Base-by-base conservation (phyloP, 2,888 invertebrate species). In the Thymelicus acteon region DNA sequence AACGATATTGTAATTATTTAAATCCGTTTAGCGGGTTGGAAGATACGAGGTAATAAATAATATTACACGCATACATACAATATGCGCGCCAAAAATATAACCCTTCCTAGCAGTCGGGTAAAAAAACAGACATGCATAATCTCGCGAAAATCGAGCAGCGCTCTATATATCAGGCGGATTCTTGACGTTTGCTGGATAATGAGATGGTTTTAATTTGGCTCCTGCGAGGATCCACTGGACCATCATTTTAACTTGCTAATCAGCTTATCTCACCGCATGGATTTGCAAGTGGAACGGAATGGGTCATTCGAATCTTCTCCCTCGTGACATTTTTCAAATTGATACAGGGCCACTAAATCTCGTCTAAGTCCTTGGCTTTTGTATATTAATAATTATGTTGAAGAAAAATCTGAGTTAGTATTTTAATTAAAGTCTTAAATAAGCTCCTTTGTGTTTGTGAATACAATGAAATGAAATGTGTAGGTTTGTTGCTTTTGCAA, bases 151-250 rank as follows among this genome's bases (percentile, higher is more conserved):
- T 31, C 62, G 13, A 58, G 31, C 7, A 24, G 31, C n/a, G 31
- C 15, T 58, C 37, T 58, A 52, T 69, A 62, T 48, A 69, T 58
- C 48, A 63, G 15, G 39, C 19, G 69, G 57, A 69, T 62, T 63
- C 57, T 63, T 81, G 82, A 80, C 83, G 79, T 82, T 78, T 77
- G 76, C 73, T 77, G 78, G 82, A 80, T 85, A 87, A 86, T 85
- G 86, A 85, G 85, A 87, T 88, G 86, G 86, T 88, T 87, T 85
- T 86, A 88, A 88, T 89, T 87, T 83, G 81, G 79, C 78, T 82
- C 85, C 82, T 83, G 80, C 76, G 76, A 80, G 77, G 74, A 3
- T 82, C 78, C 80, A 79, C 82, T 76, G 82, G 84, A 79, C 81
- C 79, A 82, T 85, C 64, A 74, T 72, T 76, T 75, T 77, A 75